Conservation (phyloP, 2,888 invertebrate genomes). For the Marasmarcha lunaedactyla region DNA sequence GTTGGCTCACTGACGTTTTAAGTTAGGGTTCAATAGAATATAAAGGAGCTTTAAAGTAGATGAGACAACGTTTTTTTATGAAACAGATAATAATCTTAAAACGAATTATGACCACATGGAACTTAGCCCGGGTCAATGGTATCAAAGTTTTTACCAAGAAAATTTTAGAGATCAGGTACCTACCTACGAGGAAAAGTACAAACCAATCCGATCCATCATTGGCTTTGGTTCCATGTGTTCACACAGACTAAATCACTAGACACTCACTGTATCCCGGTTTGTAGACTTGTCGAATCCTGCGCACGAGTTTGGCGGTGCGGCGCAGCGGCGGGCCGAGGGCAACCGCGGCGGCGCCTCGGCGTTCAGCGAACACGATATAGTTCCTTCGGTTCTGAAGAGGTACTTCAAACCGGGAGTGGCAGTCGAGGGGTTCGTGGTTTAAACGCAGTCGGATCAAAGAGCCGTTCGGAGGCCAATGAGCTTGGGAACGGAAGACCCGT, state of each 20-base stretch:
- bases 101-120: slow-evolving; percentile 9
- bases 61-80: too few relatives aligned
- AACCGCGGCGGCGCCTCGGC: slow-evolving; percentile 53
- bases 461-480: slow-evolving; percentile 54
- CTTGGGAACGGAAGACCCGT: slow-evolving; percentile 50
- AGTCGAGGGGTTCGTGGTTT: slow-evolving; percentile 38
- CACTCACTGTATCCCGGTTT: slow-evolving; percentile 65
- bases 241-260: slow-evolving; percentile 23
- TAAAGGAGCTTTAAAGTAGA: too few relatives aligned
- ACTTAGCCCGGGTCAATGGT: too few relatives aligned
- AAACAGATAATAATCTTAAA: slow-evolving; percentile 1
- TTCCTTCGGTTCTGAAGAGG: slow-evolving; percentile 51
- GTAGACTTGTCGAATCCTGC: slow-evolving; percentile 62
- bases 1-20: neutral
- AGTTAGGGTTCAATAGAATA: too few relatives aligned
- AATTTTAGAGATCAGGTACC: too few relatives aligned
- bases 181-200: too few relatives aligned
- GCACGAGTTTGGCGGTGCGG: slow-evolving; percentile 48
- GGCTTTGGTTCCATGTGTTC: slow-evolving; percentile 10
- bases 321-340: slow-evolving; percentile 59
- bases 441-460: slow-evolving; percentile 45
- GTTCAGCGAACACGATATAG: slow-evolving; percentile 64
- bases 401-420: slow-evolving; percentile 59
- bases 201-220: slow-evolving; percentile 2
- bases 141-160: too few relatives aligned